Evolutionary conservation across 2,113 vertebrate genomes (phyloP), one percentile per base, ranked within the genome.

Genomic region (Phrynocephalus versicolor): DNA sequence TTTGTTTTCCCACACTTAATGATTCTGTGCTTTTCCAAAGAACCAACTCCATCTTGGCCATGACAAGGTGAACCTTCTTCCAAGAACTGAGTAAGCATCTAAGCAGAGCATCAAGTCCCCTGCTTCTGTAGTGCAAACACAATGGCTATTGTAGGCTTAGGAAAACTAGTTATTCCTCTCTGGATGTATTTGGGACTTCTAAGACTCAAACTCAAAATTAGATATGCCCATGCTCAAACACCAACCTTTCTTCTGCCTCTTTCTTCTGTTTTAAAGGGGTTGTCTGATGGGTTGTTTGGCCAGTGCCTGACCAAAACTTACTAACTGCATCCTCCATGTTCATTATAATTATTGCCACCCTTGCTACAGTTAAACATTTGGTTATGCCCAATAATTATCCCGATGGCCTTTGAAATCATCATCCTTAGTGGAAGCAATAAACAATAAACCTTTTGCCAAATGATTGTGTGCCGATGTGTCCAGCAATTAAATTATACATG

Each of bases 341-440:
- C 67, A 85, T 85, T 71, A 85, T 79, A 37, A 21, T 79, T 37
- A 78, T 57, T 83, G 30, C 81, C 55, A 70, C 41, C 18, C 55
- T 41, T 58, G 39, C 25, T 83, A 30, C 39, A 51, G 37, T 33
- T 85, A 58, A 80, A 80, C 18, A 58, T 79, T 27, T 80, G 14
- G 37, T 72, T 62, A 80, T 85, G n/a, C 25, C 37, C 37, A 72
- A 2, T 79, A 72, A 85, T 51, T 30, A 72, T 79, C 25, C 27
- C 58, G 33, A 60, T 70, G 51, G 25, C 33, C 33, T 15, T 62
- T 39, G 18, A 30, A 51, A 23, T 76, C 72, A 75, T 84, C 57
- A 58, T 21, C 65, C 72, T 79, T 35, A 79, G 69, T 64, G 57
- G 57, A 33, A 73, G 73, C 37, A 71, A 72, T 64, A 39, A 9